Base-by-base conservation (phyloP, 2,113 vertebrate species). In the Ptyas mucosa region DNA sequence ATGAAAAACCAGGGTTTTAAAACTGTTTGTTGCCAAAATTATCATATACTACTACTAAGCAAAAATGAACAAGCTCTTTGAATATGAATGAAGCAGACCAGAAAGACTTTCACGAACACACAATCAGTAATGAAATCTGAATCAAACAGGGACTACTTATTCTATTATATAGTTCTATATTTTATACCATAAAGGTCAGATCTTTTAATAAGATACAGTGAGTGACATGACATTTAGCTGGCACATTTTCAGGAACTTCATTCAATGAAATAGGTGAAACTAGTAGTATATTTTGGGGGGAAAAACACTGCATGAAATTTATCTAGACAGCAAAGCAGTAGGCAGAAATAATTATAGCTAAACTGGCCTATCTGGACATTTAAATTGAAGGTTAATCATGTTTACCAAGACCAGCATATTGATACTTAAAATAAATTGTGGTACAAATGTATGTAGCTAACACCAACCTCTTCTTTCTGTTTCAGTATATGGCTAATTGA, bases 151-250 rank as follows among this genome's bases (percentile, higher is more conserved):
- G 0, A 91, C 58, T n/a, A n/a, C n/a, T n/a, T n/a, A n/a, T n/a
- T n/a, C n/a, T n/a, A n/a, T n/a, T n/a, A n/a, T n/a, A n/a, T 10
- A 1, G 57, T 93, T 24, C 46, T 88, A 89, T 0, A 24, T 94
- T 94, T 93, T 12, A 85, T 93, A 29, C 1, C 89, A 75, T 61
- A 64, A 94, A 89, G 39, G 24, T 75, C 75, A 89, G 24, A 0
- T 92, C 75, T 96, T 96, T 85, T 86, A 92, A 39, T 89, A 92
- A 93, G 20, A 64, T 93, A 29, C 46, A 91, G 54, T 94, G 93
- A 94, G 57, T 94, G 93, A 93, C 53, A 61, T 88, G n/a, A 0
- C 0, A 93, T 96, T 94, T 94, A 81, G 86, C 88, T 92, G 91
- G 85, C 34, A 94, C 64, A 92, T 95, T 93, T 95, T 93, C 92